Evolutionary conservation across 2,113 vertebrate species (phyloP).

Genomic region (Recurvirostra avosetta): DNA sequence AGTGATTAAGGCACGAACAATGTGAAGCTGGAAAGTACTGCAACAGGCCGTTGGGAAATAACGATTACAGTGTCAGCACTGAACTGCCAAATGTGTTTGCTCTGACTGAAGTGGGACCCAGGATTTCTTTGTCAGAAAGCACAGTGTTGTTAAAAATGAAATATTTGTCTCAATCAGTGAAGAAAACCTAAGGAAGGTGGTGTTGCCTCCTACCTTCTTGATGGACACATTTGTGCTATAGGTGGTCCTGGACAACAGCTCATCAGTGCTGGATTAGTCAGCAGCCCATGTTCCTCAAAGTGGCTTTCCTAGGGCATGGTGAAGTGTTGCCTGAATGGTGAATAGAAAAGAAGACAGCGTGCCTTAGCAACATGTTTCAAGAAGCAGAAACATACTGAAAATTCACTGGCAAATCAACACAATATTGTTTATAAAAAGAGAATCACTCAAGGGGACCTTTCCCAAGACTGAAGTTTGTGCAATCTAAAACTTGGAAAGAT

Average conservation of each 20-base stretch:
- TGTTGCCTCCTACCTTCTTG: not conserved
- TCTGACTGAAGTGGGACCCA: not conserved
- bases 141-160: not conserved
- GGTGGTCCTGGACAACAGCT: not conserved
- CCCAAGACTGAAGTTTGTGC: constrained; percentile 10
- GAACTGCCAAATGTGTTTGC: not conserved
- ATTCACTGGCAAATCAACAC: not conserved
- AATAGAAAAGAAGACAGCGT: not conserved
- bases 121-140: not conserved
- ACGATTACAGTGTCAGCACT: not conserved
- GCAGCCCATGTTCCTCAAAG: not conserved
- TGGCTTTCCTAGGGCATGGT: not conserved
- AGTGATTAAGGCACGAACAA: constrained; percentile 30
- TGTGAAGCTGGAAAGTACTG: constrained; percentile 23
- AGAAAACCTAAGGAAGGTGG: not conserved
- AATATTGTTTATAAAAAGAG: not conserved
- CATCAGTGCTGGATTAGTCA: not conserved
- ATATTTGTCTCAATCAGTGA: not conserved
- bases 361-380: not conserved
- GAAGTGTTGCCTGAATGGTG: not conserved
- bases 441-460: not conserved
- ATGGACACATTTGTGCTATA: not conserved
- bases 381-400: not conserved
- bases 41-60: constrained; percentile 37
- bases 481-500: constrained; percentile 46